These are phyloP conservation scores for Sweltsa coloradensis DNA, from an alignment of 1,140 invertebrate species.

Conservation along the genomic window DNA sequence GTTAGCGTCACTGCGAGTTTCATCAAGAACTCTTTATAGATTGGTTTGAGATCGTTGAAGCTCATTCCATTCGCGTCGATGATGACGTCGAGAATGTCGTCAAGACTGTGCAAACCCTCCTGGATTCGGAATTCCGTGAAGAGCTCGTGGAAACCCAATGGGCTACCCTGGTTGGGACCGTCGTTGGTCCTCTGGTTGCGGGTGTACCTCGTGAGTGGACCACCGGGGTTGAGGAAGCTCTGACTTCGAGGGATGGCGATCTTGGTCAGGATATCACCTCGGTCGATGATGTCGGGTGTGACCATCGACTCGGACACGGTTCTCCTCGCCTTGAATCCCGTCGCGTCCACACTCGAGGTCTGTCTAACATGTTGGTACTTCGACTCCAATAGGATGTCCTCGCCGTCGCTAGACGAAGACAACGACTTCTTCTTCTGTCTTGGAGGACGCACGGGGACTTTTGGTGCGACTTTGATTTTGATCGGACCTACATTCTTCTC, in stretches of 20 bases:
- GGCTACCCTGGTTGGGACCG: slow-evolving; percentile 31
- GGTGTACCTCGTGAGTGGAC: slow-evolving; percentile 42
- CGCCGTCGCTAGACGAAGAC: too few species aligned
- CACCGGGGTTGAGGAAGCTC: slow-evolving; percentile 59
- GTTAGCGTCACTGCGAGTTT: slow-evolving; percentile 76
- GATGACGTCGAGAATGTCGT: slow-evolving; percentile 76
- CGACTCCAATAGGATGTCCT: too few species aligned
- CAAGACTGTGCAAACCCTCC: slow-evolving; percentile 73
- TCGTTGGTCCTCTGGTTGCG: slow-evolving; percentile 3
- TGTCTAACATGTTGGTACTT: too few species aligned
- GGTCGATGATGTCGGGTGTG: too few species aligned
- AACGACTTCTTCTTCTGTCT: too few species aligned
- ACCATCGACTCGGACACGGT: too few species aligned
- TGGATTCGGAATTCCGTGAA: slow-evolving; percentile 73
- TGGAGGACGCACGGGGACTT: too few species aligned
- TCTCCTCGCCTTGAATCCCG: too few species aligned
- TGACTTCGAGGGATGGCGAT: slow-evolving; percentile 70
- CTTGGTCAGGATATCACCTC: slow-evolving; percentile 66
- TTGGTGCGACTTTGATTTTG: too few species aligned
- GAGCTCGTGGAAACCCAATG: slow-evolving; percentile 67
- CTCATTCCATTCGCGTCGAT: slow-evolving; percentile 85
- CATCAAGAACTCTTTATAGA: slow-evolving; percentile 78
- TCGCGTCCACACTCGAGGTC: too few species aligned
- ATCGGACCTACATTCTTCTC: too few species aligned
- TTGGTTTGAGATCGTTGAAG: slow-evolving; percentile 80